phyloP scores from a whole-genome alignment of 1,140 invertebrate genomes.

The Stenopsyche tienmushanensis region DNA sequence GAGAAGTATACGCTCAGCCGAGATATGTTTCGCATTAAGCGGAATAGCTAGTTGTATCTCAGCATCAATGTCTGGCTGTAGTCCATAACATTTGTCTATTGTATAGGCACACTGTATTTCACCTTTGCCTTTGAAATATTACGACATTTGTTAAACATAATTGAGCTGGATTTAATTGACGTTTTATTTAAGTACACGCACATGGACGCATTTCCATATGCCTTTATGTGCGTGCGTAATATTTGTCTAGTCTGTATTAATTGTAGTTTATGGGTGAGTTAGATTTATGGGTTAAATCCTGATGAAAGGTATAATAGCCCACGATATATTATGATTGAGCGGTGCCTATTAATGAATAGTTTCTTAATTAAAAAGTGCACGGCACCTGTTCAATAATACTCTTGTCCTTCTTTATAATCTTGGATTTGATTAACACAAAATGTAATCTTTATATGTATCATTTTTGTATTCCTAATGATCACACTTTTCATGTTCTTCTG shows the following conservation, averaged over 20 bases:
- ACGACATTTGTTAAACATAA: not conserved
- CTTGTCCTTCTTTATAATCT: not conserved
- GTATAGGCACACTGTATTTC: not conserved
- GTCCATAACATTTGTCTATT: slow-evolving; percentile 8
- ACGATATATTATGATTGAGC: not conserved
- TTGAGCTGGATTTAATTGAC: not conserved
- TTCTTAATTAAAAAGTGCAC: slow-evolving; percentile 4
- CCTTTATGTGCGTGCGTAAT: not conserved
- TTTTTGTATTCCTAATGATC: slow-evolving; percentile 7
- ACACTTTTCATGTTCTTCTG: slow-evolving; percentile 20
- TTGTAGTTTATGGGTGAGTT: slow-evolving; percentile 9
- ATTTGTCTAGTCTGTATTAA: slow-evolving; percentile 28
- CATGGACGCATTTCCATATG: not conserved
- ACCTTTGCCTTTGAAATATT: not conserved
- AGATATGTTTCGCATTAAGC: slow-evolving; percentile 33
- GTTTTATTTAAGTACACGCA: not conserved
- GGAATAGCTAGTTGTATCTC: slow-evolving; percentile 37
- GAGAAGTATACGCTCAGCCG: slow-evolving; percentile 5
- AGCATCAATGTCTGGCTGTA: slow-evolving; percentile 16
- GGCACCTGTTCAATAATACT: not conserved
- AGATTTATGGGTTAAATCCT: slow-evolving; percentile 1
- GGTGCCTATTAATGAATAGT: slow-evolving; percentile 6
- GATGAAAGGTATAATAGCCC: not conserved
- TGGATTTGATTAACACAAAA: not conserved
- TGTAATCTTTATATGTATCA: slow-evolving; percentile 4